These are phyloP conservation scores for Eira barbara DNA, from an alignment of 2,113 vertebrate species.

Conservation along the genomic window DNA sequence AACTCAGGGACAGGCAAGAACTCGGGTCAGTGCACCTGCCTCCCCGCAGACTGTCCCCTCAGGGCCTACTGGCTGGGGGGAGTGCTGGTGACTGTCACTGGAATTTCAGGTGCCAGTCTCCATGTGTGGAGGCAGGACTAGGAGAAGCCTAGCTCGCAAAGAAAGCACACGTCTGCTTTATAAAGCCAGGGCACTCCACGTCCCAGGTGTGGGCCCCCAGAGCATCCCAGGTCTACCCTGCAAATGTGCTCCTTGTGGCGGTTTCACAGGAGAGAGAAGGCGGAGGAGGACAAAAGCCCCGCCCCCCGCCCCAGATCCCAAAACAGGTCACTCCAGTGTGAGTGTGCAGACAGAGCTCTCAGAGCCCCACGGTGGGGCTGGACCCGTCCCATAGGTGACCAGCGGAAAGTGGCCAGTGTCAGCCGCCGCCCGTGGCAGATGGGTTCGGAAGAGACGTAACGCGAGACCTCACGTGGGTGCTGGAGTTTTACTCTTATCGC, in stretches of 20 bases:
- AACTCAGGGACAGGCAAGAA: neutral
- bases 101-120: neutral
- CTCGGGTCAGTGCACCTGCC: neutral
- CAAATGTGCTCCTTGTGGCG: neutral
- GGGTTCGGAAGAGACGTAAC: neutral
- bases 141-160: neutral
- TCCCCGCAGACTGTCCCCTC: too few species aligned
- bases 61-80: neutral
- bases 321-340: neutral
- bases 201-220: neutral
- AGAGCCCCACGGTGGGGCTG: neutral
- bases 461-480: neutral
- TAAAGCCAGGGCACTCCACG: too few species aligned
- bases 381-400: neutral
- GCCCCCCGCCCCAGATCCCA: neutral
- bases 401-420: neutral
- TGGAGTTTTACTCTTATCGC: too few species aligned
- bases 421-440: neutral
- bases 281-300: neutral
- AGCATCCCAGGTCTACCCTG: neutral
- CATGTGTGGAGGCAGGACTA: neutral
- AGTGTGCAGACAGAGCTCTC: neutral
- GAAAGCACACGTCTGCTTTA: neutral
- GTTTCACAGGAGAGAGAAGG: too few species aligned
- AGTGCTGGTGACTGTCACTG: neutral